These are phyloP conservation scores for Stegostoma tigrinum DNA, from an alignment of 2,113 vertebrate genomes.

Conservation along the genomic window DNA sequence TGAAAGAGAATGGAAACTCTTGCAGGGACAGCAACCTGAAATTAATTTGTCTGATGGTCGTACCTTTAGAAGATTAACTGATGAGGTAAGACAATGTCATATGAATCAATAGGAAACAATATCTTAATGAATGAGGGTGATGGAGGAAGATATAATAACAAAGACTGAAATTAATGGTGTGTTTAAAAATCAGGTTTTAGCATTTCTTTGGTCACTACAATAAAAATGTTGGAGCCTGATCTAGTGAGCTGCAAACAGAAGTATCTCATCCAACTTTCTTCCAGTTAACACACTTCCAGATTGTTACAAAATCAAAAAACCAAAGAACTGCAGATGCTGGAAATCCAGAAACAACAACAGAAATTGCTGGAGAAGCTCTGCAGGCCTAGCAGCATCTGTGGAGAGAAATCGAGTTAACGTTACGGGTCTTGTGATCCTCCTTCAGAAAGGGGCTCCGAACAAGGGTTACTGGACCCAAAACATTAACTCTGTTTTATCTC, in stretches of 20 bases:
- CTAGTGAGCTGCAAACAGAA: not conserved
- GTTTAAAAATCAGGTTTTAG: too few species aligned
- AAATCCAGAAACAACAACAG: too few species aligned
- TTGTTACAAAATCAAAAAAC: too few species aligned
- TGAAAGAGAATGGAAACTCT: conserved; percentile 34
- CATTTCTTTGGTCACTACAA: not conserved
- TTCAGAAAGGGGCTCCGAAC: too few species aligned
- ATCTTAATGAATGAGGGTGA: not conserved
- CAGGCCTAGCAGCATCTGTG: too few species aligned
- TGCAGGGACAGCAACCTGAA: conserved; percentile 39
- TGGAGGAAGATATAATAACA: not conserved
- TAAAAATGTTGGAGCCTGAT: not conserved
- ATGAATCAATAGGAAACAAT: not conserved
- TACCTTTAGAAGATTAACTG: conserved; percentile 48
- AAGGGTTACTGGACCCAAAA: too few species aligned
- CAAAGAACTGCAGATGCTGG: too few species aligned
- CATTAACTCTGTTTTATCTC: too few species aligned
- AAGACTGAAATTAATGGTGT: not conserved
- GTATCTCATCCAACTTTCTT: not conserved
- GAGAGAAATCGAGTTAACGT: too few species aligned
- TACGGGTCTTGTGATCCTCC: too few species aligned
- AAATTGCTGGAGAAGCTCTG: too few species aligned
- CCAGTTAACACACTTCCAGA: not conserved
- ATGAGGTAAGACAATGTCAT: conserved; percentile 47
- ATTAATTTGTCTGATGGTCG: conserved; percentile 41